Conservation (phyloP, 2,113 vertebrate genomes). For the Xiphorhynchus elegans region DNA sequence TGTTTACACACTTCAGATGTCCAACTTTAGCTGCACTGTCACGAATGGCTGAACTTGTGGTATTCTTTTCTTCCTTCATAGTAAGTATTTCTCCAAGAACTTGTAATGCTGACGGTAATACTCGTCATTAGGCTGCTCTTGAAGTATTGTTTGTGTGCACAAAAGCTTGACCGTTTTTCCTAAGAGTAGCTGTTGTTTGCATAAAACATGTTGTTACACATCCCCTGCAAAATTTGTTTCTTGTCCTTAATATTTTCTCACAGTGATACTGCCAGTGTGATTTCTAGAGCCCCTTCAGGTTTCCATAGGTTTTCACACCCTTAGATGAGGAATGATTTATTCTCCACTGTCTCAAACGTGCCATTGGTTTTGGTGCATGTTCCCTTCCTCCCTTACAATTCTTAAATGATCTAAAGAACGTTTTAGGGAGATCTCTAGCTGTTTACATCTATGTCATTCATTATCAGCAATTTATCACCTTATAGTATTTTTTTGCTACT, state of each 20-base stretch:
- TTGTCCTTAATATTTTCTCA: background rate
- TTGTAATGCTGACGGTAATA: background rate
- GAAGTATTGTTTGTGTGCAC: background rate
- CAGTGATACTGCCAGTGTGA: background rate
- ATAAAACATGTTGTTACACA: slow-evolving; percentile 16
- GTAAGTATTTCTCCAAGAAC: background rate
- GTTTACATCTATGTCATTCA: background rate
- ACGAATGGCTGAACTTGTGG: slow-evolving; percentile 19
- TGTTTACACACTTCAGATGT: slow-evolving; percentile 25
- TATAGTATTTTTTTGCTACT: background rate
- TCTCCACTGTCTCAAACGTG: background rate
- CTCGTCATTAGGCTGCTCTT: background rate
- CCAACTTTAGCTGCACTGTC: background rate
- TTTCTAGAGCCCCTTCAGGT: background rate
- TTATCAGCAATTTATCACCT: background rate
- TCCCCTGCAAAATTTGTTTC: slow-evolving; percentile 9
- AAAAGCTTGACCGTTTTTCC: slow-evolving; percentile 25
- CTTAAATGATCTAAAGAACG: background rate
- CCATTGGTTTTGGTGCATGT: background rate
- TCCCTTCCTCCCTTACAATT: background rate
- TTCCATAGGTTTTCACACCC: background rate
- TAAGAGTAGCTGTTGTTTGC: slow-evolving; percentile 2
- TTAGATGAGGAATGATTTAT: background rate
- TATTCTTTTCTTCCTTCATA: background rate
- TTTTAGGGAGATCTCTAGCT: background rate